phyloP scores from a whole-genome alignment of 2,888 invertebrate species.

The Nephrocerus scutellatus region DNA sequence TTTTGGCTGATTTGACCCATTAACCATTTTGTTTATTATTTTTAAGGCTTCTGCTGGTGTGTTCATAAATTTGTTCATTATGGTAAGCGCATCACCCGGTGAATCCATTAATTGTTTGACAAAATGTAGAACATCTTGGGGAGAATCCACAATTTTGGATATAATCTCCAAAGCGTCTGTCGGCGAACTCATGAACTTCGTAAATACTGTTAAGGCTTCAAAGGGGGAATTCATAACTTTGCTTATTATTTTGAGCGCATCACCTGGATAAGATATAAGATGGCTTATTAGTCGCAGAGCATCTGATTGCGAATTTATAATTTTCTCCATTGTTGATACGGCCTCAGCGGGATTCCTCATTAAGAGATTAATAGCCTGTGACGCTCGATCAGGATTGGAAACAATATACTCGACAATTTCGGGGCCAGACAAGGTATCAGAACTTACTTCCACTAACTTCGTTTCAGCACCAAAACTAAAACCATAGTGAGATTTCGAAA shows the following conservation, averaged over 20 bases:
- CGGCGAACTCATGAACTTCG: constrained; percentile 48
- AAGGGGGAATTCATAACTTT: constrained; percentile 49
- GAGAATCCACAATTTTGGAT: constrained; percentile 46
- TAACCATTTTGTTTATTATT: constrained; percentile 45
- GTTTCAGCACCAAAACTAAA: too few species aligned
- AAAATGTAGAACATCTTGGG: constrained; percentile 46
- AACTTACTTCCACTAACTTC: constrained; percentile 25
- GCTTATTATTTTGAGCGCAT: constrained; percentile 46
- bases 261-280: constrained; percentile 45
- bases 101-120: constrained; percentile 46
- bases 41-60: constrained; percentile 45
- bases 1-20: constrained; percentile 27
- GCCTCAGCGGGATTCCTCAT: constrained; percentile 45
- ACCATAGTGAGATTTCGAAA: too few species aligned
- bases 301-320: constrained; percentile 45
- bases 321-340: constrained; percentile 39
- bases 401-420: constrained; percentile 45
- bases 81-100: constrained; percentile 46
- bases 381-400: constrained; percentile 42
- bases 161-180: constrained; percentile 48
- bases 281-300: constrained; percentile 45
- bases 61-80: constrained; percentile 48
- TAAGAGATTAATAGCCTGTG: constrained; percentile 42
- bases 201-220: constrained; percentile 47
- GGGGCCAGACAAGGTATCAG: constrained; percentile 37